Evolutionary conservation across 2,113 vertebrate genomes (phyloP).

Genomic region (Lepus europaeus): DNA sequence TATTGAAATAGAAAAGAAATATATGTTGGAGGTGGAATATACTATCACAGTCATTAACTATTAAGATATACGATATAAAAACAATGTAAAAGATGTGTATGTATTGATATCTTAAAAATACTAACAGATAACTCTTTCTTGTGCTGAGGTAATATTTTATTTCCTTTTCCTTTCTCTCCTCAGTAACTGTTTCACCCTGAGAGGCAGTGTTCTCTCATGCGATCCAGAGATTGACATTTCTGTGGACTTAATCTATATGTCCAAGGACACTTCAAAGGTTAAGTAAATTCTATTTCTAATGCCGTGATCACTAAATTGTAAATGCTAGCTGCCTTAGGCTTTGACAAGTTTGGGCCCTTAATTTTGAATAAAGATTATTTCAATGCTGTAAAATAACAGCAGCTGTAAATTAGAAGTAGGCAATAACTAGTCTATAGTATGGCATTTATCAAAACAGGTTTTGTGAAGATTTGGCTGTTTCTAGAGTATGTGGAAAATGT

Average conservation of each 20-base stretch:
- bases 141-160: neutral
- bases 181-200: constrained; percentile 54
- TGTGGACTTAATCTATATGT: constrained; percentile 68
- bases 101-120: neutral
- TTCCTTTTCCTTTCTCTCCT: constrained; percentile 37
- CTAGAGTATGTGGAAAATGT: neutral
- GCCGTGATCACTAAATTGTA: constrained; percentile 63
- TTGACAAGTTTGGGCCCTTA: constrained; percentile 39
- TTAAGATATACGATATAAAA: neutral
- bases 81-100: neutral
- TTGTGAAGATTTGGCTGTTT: neutral
- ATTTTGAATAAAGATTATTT: constrained; percentile 54
- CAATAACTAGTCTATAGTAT: neutral
- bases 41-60: neutral
- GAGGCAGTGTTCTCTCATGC: constrained; percentile 40
- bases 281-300: constrained; percentile 77
- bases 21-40: neutral
- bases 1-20: neutral
- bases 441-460: neutral
- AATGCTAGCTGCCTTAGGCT: constrained; percentile 64
- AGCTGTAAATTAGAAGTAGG: neutral
- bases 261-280: constrained; percentile 72
- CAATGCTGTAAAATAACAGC: constrained; percentile 39
- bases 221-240: constrained; percentile 61
- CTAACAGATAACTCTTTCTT: neutral